A percentile compares a stretch with the other conserved stretches of the same genome.
Evolutionary conservation across 2,113 vertebrate species (phyloP).

Genomic region (Chrysemys picta): DNA sequence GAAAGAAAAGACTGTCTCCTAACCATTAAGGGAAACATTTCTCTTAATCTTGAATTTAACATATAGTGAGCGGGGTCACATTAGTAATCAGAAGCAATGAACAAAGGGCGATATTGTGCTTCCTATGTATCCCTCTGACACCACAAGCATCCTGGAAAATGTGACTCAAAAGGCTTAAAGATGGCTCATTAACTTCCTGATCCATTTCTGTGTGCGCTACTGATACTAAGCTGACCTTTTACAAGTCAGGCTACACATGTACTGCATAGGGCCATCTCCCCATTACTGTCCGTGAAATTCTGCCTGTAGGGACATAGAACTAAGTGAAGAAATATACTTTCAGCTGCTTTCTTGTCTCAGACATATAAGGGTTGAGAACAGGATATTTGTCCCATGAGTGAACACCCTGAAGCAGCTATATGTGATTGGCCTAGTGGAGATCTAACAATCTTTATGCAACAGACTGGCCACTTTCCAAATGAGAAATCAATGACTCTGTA

Average conservation of each 20-base stretch:
- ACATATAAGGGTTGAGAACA: slow-evolving; percentile 26
- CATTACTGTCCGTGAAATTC: slow-evolving; percentile 32
- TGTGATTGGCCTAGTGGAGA: background rate
- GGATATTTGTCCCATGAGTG: slow-evolving; percentile 23
- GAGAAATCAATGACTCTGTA: slow-evolving; percentile 59
- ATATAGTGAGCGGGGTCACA: background rate
- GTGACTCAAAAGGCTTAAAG: slow-evolving; percentile 47
- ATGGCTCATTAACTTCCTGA: slow-evolving; percentile 61
- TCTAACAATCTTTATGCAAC: slow-evolving; percentile 26
- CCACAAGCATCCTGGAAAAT: slow-evolving; percentile 51
- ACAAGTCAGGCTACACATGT: slow-evolving; percentile 41
- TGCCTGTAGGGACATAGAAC: slow-evolving; percentile 39
- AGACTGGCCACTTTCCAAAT: slow-evolving; percentile 25
- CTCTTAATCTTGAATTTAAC: background rate
- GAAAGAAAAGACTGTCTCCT: background rate
- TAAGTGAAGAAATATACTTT: slow-evolving; percentile 52
- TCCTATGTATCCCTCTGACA: background rate
- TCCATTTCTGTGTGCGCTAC: slow-evolving; percentile 60
- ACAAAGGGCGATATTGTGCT: slow-evolving; percentile 24
- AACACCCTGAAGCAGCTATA: slow-evolving; percentile 46
- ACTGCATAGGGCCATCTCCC: slow-evolving; percentile 1
- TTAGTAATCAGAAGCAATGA: background rate
- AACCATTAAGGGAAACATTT: background rate
- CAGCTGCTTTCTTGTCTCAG: slow-evolving; percentile 20
- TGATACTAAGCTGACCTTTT: slow-evolving; percentile 65